A percentile compares a stretch with the other conserved stretches of the same genome.
Evolutionary conservation across 2,797 vertebrate species (phyloP).

Genomic region (Podarcis siculus): DNA sequence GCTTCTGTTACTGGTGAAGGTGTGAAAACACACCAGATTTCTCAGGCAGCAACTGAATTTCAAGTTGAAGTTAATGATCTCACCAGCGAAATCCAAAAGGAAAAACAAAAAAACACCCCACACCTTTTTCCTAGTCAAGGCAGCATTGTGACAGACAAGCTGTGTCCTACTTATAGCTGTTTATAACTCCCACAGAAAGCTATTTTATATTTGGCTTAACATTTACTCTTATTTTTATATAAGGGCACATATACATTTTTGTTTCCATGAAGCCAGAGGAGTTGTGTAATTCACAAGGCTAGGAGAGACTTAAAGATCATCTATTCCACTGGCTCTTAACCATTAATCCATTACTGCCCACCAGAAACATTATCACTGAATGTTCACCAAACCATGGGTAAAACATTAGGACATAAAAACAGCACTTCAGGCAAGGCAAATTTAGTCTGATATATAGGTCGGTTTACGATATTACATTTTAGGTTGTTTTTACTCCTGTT

Average conservation of each 20-base stretch:
- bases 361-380: no score
- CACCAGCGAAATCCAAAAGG: background rate
- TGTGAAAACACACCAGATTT: background rate
- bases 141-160: background rate
- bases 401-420: no score
- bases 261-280: background rate
- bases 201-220: constrained; percentile 21
- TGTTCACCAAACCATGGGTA: no score
- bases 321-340: background rate
- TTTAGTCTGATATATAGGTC: no score
- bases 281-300: background rate
- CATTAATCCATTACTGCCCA: background rate
- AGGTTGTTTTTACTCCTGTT: no score
- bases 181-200: constrained; percentile 28
- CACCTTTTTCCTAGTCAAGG: background rate
- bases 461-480: no score
- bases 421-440: no score
- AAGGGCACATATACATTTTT: constrained; percentile 1
- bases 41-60: constrained; percentile 5
- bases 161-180: constrained; percentile 46
- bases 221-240: constrained; percentile 42
- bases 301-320: background rate
- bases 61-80: constrained; percentile 25
- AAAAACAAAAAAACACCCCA: background rate
- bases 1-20: background rate